phyloP scores from a whole-genome alignment of 1,140 invertebrate genomes.

The Sitobion miscanthi region DNA sequence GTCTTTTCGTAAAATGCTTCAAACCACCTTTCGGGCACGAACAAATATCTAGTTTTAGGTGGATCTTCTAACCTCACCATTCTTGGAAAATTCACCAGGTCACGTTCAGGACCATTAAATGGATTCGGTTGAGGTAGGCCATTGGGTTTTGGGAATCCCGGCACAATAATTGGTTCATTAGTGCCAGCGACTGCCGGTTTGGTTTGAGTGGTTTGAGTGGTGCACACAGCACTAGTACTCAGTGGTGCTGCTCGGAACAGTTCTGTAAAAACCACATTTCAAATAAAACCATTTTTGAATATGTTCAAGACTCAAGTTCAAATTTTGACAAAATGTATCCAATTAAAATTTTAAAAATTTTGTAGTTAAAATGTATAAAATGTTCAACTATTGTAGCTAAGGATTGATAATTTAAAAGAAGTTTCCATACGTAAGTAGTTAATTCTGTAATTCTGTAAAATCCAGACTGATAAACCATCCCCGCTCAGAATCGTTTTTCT shows the following conservation, averaged over 20 bases:
- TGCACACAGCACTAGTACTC: not conserved
- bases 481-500: no score
- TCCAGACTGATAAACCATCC: no score
- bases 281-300: not conserved
- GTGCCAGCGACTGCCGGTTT: not conserved
- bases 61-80: constrained; percentile 70
- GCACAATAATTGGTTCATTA: constrained; percentile 53
- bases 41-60: constrained; percentile 81
- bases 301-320: no score
- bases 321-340: no score
- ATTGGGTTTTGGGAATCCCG: constrained; percentile 46
- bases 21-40: constrained; percentile 95
- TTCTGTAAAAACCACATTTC: constrained; percentile 19
- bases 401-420: no score
- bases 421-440: no score
- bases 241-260: constrained; percentile 27
- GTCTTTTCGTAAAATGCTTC: constrained; percentile 92
- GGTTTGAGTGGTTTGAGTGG: not conserved
- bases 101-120: constrained; percentile 64
- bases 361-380: no score
- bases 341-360: no score
- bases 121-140: constrained; percentile 51
- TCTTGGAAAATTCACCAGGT: constrained; percentile 74
- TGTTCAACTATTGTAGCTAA: no score
- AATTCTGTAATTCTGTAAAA: no score